Evolutionary conservation across 2,888 invertebrate species (phyloP), one percentile per base, ranked within the genome.

Genomic region (Criorhina ranunculi): DNA sequence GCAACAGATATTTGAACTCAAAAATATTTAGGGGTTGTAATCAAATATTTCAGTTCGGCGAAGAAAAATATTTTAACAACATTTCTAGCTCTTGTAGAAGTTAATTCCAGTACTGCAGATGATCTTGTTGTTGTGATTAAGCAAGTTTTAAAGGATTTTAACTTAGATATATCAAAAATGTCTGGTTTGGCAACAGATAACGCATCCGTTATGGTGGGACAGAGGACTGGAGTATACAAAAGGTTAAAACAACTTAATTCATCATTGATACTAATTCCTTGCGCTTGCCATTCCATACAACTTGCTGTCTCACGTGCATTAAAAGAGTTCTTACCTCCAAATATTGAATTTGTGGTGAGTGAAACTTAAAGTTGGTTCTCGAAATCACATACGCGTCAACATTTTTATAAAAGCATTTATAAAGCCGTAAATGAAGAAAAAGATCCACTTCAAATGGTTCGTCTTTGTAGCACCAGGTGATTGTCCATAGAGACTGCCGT

Each of bases 401-500:
- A 46, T 46, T 19, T 19, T 46, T 19, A 46, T 46, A 46, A 46
- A 19, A 19, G 19, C 19, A 4, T 46, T 9, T 46, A 19, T 46
- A 19, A 46, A 46, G 19, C 9, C 46, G 9, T 46, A 4, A 46
- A 46, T 3, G 9, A 19, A 46, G 19, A 46, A 46, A 46, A 46
- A 46, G 9, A 46, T 46, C 11, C 11, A 9, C 46, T 46, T 46
- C 46, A 46, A 46, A 46, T 19, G 19, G 46, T 19, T 9, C 46
- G 19, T 19, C 9, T 19, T 46, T 46, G 46, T 46, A 19, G 5
- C 7, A 19, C 19, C 9, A 46, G 46, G 11, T 46, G 19, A 9
- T 46, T 46, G 46, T 46, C 46, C 17, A 46, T 46, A 46, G 19
- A 46, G 46, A 17, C 19, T 46, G 46, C 46, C 7, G 46, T 19